Evolutionary conservation across 2,797 vertebrate genomes (phyloP), one percentile per base, ranked within the genome.

Genomic region (Poeciliopsis paucimaculata): DNA sequence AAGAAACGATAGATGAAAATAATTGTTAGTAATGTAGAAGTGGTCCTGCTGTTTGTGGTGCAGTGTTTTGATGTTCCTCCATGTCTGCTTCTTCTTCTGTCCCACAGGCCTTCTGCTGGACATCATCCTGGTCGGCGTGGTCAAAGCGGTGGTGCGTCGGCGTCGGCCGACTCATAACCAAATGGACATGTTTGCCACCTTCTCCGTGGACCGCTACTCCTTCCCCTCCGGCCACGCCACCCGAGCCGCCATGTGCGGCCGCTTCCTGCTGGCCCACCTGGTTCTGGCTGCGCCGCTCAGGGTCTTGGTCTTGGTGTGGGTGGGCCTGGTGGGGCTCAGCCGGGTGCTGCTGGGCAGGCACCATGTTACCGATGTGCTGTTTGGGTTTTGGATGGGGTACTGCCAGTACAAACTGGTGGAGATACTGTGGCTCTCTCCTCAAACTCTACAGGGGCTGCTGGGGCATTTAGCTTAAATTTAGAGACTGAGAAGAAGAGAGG

Each of bases 131-230:
- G 98, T 99, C 26, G 88, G 86, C 0, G 87, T 95, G 31, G 95
- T 98, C 60, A 99, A 99, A 91, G 97, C 97, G 0, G 87, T 98
- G 13, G 98, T 99, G 81, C 97, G 95, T 72, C 96, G 98, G 28
- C 97, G 96, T 0, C 96, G 98, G 0, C 98, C 98, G 0, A 87
- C 96, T 3, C 97, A 99, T 85, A 99, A 99, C 93, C 97, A 97
- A 55, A 99, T 98, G 98, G 98, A 99, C 95, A 99, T 99, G 98
- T 99, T 99, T 20, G 95, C 97, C 92, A 98, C 98, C 13, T 95
- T 98, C 82, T 99, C 98, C 0, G 98, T 99, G 91, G 98, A 99
- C 95, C 96, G 96, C 89, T 99, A 97, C 89, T 99, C 98, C 84
- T 99, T 99, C 84, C 98, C 98, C 0, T 99, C 98, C 0, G 98